phyloP scores from a whole-genome alignment of 92 coral and sea anemone genomes.

The Hydrozoanthus gracilis region DNA sequence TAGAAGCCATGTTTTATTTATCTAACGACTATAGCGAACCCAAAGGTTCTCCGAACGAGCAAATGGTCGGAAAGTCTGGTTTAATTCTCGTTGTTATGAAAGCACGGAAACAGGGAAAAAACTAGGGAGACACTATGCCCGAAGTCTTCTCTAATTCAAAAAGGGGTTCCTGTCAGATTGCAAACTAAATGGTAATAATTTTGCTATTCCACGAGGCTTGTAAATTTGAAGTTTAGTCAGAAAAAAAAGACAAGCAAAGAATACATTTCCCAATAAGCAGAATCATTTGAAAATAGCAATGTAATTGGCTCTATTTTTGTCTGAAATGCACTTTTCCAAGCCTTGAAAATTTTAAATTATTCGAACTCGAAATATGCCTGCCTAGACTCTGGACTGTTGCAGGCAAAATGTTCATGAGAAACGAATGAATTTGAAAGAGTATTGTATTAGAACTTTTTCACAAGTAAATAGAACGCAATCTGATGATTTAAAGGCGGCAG shows the following conservation, averaged over 20 bases:
- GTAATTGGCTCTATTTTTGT: neutral
- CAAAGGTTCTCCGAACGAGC: constrained; percentile 17
- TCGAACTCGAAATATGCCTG: no score
- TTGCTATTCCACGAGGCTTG: neutral
- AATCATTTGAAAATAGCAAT: neutral
- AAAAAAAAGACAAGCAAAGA: neutral
- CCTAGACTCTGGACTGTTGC: no score
- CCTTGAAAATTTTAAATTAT: no score
- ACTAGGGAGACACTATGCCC: neutral
- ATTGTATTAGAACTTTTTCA: constrained; percentile 14
- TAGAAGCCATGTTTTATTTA: constrained; percentile 29
- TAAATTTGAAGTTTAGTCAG: neutral
- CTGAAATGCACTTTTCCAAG: neutral
- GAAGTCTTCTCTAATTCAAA: neutral
- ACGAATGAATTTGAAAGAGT: constrained; percentile 12
- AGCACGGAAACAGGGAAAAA: constrained; percentile 4
- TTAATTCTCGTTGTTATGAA: neutral
- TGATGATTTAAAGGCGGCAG: neutral
- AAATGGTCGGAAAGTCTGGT: constrained; percentile 23
- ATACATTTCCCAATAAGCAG: neutral
- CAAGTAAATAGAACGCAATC: neutral
- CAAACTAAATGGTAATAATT: neutral
- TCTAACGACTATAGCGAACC: neutral
- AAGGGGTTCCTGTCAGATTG: neutral
- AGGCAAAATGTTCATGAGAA: neutral